phyloP scores from a whole-genome alignment of 2,888 invertebrate genomes.

The Lithosia quadra region DNA sequence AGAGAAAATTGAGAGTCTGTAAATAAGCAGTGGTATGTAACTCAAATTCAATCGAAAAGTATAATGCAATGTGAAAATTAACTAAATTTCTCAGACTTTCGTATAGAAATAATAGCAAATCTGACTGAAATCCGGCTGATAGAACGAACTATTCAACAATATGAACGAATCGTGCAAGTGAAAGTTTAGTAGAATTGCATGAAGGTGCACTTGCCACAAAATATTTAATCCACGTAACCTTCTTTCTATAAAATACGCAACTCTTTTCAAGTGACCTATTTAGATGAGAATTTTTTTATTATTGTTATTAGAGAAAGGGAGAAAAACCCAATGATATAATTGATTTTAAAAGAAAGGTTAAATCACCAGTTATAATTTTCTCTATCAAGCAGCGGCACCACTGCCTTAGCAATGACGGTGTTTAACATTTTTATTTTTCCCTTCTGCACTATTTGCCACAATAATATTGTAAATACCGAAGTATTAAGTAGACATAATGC shows the following conservation, averaged over 20 bases:
- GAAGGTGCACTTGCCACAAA: conserved; percentile 66
- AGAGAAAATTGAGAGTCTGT: conserved; percentile 2
- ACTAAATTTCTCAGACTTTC: background rate
- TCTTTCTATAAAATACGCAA: conserved; percentile 46
- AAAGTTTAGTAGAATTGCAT: conserved; percentile 72
- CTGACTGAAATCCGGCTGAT: conserved; percentile 15
- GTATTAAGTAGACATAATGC: no score
- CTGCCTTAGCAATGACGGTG: no score
- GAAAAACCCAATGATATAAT: background rate
- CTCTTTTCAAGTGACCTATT: conserved; percentile 20
- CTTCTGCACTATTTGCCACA: no score
- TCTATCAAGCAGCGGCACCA: no score
- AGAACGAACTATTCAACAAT: conserved; percentile 53
- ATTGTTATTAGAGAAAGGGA: no score
- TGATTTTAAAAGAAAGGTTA: background rate
- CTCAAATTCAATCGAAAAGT: background rate
- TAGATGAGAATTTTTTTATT: background rate
- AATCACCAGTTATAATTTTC: no score
- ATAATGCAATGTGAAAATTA: background rate
- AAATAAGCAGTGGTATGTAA: background rate
- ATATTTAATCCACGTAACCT: conserved; percentile 53
- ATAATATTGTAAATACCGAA: no score
- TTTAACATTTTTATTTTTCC: no score
- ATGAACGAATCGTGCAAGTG: conserved; percentile 72
- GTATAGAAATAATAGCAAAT: background rate